Evolutionary conservation across 2,888 invertebrate species (phyloP), one percentile per base, ranked within the genome.

Genomic region (Eupithecia exiguata): DNA sequence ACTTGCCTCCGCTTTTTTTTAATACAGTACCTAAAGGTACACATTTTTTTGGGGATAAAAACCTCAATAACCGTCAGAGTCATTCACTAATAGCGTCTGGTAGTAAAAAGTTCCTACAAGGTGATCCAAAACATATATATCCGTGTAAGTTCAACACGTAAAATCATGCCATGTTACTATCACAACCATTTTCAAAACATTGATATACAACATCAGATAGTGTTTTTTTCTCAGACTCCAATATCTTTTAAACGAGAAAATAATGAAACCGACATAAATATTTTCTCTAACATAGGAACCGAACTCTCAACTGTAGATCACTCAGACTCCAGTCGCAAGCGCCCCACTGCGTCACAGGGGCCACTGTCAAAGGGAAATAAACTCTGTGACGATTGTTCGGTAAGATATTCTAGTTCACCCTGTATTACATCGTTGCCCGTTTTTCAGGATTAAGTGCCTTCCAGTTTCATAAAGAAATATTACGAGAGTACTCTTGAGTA

Each of bases 1-100:
- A 53, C 53, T n/a, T n/a, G 5, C 5, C 16, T n/a, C n/a, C 46
- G 5, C 49, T 6, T 49, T 49, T 49, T n/a, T 5, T n/a, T n/a
- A n/a, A n/a, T 46, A 6, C 16, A n/a, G 43, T 43, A 43, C 5
- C n/a, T 10, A n/a, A 0, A n/a, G 46, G n/a, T 46, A 46, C n/a
- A 49, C 49, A 10, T 21, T 12, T 21, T 53, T 53, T 53, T 53
- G 21, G 53, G 21, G 53, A 53, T 53, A 67, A 40, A 68, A 66
- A 40, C 36, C 62, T 53, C 53, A 61, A 70, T 53, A 68, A 21
- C 53, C 69, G 68, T 66, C 67, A 69, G 74, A 74, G 46, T 67
- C 77, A 74, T 77, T 69, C 68, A 67, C 72, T 78, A 78, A 77
- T 71, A 68, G 74, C 75, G 16, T 63, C 69, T 53, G 71, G 76